phyloP scores from a whole-genome alignment of 2,797 vertebrate species.

The Bovichtus variegatus region DNA sequence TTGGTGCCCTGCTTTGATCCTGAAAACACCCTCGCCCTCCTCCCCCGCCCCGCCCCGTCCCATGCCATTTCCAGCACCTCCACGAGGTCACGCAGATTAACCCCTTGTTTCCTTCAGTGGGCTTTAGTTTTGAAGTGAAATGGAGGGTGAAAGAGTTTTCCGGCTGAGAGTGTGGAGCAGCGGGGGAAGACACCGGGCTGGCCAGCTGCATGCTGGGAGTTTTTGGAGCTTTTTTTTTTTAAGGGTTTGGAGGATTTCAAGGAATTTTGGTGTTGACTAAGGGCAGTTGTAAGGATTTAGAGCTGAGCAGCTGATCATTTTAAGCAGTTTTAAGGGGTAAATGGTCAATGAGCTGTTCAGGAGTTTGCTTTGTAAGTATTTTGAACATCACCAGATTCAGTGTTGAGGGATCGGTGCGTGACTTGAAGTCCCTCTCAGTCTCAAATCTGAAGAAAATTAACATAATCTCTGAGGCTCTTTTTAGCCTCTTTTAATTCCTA shows the following conservation, averaged over 20 bases:
- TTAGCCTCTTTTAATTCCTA: neutral
- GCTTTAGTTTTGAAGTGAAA: conserved; percentile 56
- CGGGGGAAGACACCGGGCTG: neutral
- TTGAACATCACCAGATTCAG: neutral
- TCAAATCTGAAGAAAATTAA: neutral
- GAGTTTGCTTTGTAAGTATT: conserved; percentile 1
- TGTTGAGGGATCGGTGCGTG: neutral
- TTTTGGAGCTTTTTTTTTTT: conserved; percentile 4
- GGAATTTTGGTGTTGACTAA: conserved; percentile 4
- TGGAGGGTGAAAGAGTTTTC: conserved; percentile 63
- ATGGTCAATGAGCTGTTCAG: neutral
- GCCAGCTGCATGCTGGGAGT: conserved; percentile 54
- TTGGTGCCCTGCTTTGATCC: conserved; percentile 65
- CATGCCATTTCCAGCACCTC: conserved; percentile 52
- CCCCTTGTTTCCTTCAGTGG: conserved; percentile 62
- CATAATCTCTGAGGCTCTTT: neutral
- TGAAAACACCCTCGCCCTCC: conserved; percentile 5
- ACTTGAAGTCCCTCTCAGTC: no score
- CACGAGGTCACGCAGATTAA: conserved; percentile 65
- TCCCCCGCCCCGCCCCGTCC: neutral
- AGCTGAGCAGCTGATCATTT: conserved; percentile 9
- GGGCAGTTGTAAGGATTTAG: conserved; percentile 13
- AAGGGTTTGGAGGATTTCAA: conserved; percentile 13
- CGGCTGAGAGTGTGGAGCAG: conserved; percentile 11
- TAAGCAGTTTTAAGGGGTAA: neutral